Percentiles rank a stretch among this genome's conserved stretches.
phyloP scores from a whole-genome alignment of 35 echinoderm and acorn worm genomes.

The Hemicentrotus pulcherrimus region DNA sequence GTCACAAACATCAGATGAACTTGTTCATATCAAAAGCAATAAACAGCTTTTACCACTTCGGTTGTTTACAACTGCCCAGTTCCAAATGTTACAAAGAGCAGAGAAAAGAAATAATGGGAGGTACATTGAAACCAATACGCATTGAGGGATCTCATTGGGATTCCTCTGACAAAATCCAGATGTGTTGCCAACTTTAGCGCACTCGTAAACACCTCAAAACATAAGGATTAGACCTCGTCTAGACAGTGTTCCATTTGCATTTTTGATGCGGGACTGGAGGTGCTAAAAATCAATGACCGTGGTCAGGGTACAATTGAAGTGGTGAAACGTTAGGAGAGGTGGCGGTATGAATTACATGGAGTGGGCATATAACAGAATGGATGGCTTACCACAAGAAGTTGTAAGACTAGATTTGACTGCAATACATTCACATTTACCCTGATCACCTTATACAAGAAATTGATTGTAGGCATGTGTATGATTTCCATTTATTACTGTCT shows the following conservation, averaged over 20 bases:
- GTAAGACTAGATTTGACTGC: background rate
- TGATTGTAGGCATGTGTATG: background rate
- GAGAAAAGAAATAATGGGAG: background rate
- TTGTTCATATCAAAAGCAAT: constrained; percentile 13
- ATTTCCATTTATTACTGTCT: no score
- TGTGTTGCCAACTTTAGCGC: background rate
- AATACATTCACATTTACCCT: background rate
- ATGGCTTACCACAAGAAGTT: background rate
- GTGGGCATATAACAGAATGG: background rate
- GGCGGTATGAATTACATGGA: background rate
- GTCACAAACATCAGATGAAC: background rate
- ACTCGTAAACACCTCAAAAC: background rate
- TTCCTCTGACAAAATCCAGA: background rate
- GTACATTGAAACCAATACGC: background rate
- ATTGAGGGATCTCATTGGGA: background rate
- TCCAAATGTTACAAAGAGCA: background rate
- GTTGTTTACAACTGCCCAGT: background rate
- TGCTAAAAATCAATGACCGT: background rate
- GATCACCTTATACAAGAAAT: background rate
- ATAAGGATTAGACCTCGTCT: background rate
- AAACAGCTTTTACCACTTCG: background rate
- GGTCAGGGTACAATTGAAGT: background rate
- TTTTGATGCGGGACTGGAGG: background rate
- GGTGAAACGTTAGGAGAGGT: background rate
- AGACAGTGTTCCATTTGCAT: constrained; percentile 17